phyloP scores from a whole-genome alignment of 1,140 invertebrate genomes.

The Kradibia gibbosae region DNA sequence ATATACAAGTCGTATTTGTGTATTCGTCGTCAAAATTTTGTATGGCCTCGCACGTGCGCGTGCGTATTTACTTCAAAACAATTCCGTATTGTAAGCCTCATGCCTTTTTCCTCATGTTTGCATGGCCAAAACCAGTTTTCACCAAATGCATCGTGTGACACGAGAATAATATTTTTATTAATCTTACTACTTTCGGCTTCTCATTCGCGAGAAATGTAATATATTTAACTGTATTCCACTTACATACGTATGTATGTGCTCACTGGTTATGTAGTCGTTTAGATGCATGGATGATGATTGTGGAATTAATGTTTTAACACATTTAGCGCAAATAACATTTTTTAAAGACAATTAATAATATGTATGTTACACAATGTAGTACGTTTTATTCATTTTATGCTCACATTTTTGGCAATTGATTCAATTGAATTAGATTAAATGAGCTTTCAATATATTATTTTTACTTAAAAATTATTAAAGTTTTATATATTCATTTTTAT shows the following conservation, averaged over 20 bases:
- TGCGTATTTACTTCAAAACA: constrained; percentile 39
- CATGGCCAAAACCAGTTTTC: not conserved
- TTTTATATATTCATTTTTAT: no score
- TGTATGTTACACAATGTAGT: no score
- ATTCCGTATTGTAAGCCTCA: constrained; percentile 7
- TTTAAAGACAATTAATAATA: no score
- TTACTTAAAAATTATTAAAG: no score
- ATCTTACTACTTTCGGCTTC: not conserved
- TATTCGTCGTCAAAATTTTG: not conserved
- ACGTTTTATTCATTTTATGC: no score
- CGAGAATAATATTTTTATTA: not conserved
- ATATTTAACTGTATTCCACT: not conserved
- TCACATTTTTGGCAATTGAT: no score
- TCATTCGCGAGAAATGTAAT: not conserved
- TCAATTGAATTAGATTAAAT: no score
- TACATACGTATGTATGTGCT: not conserved
- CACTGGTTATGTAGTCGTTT: not conserved
- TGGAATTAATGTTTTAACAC: no score
- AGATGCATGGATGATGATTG: not conserved
- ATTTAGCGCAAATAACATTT: no score
- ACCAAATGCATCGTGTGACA: not conserved
- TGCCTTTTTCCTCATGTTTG: not conserved
- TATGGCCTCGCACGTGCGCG: constrained; percentile 24
- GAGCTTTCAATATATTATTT: no score
- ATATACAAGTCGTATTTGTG: not conserved